Evolutionary conservation across 1,140 invertebrate genomes (phyloP).

Genomic region (Calycopis cecrops): DNA sequence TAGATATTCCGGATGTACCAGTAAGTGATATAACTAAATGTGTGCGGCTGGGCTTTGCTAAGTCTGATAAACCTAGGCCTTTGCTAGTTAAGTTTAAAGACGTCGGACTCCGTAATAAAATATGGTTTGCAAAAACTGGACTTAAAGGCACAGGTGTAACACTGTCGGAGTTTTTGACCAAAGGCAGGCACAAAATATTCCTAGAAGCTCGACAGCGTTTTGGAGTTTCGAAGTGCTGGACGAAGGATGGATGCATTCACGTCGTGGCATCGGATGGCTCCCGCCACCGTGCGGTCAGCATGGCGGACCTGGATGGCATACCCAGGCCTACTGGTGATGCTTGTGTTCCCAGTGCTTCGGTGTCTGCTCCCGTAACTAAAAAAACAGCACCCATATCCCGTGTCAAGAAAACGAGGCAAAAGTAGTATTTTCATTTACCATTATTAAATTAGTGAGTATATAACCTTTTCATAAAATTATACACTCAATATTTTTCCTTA

Average conservation of each 20-base stretch:
- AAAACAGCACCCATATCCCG: too few species aligned
- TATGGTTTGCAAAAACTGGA: constrained; percentile 13
- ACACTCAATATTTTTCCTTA: too few species aligned
- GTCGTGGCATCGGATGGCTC: too few species aligned
- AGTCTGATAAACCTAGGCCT: constrained; percentile 11
- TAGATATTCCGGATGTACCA: not conserved
- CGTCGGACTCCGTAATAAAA: not conserved
- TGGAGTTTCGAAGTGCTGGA: too few species aligned
- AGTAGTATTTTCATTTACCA: too few species aligned
- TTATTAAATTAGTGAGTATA: too few species aligned
- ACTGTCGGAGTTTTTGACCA: constrained; percentile 16
- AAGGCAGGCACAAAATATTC: constrained; percentile 10
- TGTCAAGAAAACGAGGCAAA: too few species aligned
- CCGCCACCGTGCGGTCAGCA: not conserved
- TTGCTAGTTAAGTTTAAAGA: constrained; percentile 8
- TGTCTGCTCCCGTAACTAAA: too few species aligned
- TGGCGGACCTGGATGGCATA: not conserved
- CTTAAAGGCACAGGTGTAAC: constrained; percentile 15
- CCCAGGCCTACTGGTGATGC: too few species aligned
- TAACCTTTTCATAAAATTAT: too few species aligned
- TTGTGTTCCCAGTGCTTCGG: not conserved
- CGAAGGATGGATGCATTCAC: too few species aligned
- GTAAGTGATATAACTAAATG: too few species aligned
- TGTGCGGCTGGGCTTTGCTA: not conserved
- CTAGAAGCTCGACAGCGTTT: constrained; percentile 14